Percentiles rank a stretch among this genome's conserved stretches.
Evolutionary conservation across 2,797 vertebrate genomes (phyloP).

Genomic region (Amniataba percoides): DNA sequence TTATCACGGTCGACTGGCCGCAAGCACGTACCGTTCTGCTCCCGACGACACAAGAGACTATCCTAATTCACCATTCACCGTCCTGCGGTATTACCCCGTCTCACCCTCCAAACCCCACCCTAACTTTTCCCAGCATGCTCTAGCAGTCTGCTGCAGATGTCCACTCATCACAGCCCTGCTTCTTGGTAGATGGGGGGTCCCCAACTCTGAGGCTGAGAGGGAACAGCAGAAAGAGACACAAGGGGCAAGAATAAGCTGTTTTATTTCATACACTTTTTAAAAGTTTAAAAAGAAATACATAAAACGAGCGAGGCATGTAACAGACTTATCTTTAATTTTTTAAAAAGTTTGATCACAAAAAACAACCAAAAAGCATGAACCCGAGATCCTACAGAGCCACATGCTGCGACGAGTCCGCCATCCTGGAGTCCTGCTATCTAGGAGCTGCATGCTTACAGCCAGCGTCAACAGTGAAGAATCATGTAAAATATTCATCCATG

Average conservation of each 20-base stretch:
- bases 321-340: slow-evolving; percentile 9
- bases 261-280: background rate
- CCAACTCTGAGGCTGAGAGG: background rate
- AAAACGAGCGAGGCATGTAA: background rate
- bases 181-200: background rate
- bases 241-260: background rate
- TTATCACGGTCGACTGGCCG: slow-evolving; percentile 76
- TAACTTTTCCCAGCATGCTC: slow-evolving; percentile 37
- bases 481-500: slow-evolving; percentile 82
- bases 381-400: background rate
- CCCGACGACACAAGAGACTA: slow-evolving; percentile 66
- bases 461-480: slow-evolving; percentile 58
- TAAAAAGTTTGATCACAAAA: background rate
- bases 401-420: slow-evolving; percentile 2
- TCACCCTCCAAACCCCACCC: slow-evolving; percentile 44
- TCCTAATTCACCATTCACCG: slow-evolving; percentile 62
- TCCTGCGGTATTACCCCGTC: slow-evolving; percentile 44
- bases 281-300: background rate
- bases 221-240: background rate
- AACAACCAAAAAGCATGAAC: background rate
- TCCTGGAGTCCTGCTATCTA: slow-evolving; percentile 39
- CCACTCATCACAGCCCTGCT: background rate
- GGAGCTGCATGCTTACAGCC: slow-evolving; percentile 50
- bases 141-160: slow-evolving; percentile 33
- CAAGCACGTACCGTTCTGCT: slow-evolving; percentile 71